Conservation (phyloP, 2,888 invertebrate species). For the Macroteleia sp. region DNA sequence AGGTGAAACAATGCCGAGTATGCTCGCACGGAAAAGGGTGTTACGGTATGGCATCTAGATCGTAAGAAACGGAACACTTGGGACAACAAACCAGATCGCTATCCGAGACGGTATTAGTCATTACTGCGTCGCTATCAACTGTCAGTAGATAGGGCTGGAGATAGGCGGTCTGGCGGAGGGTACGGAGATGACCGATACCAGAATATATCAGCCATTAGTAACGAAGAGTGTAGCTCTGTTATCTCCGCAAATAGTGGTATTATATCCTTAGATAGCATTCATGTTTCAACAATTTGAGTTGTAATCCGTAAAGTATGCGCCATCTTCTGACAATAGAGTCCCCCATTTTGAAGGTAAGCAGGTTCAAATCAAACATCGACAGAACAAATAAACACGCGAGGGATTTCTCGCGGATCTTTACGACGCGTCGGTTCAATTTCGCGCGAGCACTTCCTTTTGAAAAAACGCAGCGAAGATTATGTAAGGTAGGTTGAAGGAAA, state of each 20-base stretch:
- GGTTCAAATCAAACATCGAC: constrained; percentile 37
- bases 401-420: constrained; percentile 36
- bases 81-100: constrained; percentile 36
- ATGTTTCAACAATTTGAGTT: constrained; percentile 46
- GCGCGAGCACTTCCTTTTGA: constrained; percentile 23
- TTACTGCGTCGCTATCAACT: constrained; percentile 53
- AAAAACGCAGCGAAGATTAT: constrained; percentile 48
- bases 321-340: constrained; percentile 25
- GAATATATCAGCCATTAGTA: constrained; percentile 53
- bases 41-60: constrained; percentile 3
- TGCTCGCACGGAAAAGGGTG: constrained; percentile 7
- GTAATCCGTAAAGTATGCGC: constrained; percentile 53
- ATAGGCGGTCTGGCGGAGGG: constrained; percentile 32
- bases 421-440: constrained; percentile 22
- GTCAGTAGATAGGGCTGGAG: constrained; percentile 48
- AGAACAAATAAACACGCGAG: constrained; percentile 36
- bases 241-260: constrained; percentile 50
- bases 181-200: constrained; percentile 52
- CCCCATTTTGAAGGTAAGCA: constrained; percentile 21
- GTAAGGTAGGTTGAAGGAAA: constrained; percentile 16
- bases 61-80: constrained; percentile 33
- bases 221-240: constrained; percentile 48
- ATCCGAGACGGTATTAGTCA: constrained; percentile 49
- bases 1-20: constrained; percentile 7
- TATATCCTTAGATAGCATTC: constrained; percentile 47